phyloP scores from a whole-genome alignment of 2,113 vertebrate genomes.

The Myrmecophaga tridactyla region DNA sequence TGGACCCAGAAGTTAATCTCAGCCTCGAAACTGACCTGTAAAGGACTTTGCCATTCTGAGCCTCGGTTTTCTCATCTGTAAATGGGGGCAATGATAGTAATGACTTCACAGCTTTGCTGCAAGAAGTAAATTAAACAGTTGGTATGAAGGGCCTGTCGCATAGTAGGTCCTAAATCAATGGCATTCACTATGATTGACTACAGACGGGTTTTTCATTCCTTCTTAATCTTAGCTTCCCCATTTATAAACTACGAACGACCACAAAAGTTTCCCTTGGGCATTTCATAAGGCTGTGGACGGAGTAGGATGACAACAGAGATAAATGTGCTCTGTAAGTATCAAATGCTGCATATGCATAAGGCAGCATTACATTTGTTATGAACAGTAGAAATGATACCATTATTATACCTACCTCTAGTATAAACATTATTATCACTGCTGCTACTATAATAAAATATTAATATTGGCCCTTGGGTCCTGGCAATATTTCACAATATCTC shows the following conservation, averaged over 20 bases:
- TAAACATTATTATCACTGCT: neutral
- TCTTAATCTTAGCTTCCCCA: neutral
- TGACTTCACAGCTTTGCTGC: too few species aligned
- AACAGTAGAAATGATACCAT: neutral
- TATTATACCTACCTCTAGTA: too few species aligned
- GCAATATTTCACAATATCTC: neutral
- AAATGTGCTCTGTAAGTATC: conserved; percentile 30
- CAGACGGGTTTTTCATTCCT: neutral
- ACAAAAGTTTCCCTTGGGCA: neutral
- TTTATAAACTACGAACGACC: neutral
- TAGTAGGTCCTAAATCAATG: neutral
- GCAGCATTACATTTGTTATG: neutral
- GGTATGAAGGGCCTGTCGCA: neutral
- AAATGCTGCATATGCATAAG: neutral
- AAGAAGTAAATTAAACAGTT: neutral
- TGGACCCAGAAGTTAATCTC: neutral
- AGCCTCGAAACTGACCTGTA: neutral
- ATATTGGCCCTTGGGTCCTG: neutral
- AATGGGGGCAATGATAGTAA: neutral
- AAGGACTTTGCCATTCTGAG: neutral
- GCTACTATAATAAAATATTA: neutral
- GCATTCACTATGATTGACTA: neutral
- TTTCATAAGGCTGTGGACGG: neutral
- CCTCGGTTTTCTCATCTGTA: neutral
- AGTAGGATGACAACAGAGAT: neutral